Base-by-base conservation (phyloP, 2,888 invertebrate genomes). In the Marronus borbonicus region DNA sequence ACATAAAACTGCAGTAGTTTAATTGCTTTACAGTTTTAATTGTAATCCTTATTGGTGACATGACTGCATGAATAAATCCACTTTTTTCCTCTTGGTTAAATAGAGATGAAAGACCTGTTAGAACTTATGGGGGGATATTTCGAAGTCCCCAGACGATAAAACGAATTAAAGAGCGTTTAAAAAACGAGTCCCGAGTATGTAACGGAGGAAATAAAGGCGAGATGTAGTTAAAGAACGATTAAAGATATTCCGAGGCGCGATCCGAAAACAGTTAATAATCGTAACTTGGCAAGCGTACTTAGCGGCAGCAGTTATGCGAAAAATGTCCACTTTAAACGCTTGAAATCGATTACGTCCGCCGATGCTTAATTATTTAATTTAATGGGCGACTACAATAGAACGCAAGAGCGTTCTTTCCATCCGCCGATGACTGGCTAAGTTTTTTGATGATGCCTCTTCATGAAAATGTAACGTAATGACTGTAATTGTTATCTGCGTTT, bases 301-400 rank as follows among this genome's bases (percentile, higher is more conserved):
- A 17, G 55, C 28, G 36, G 58, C 58, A 2, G 31, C 31, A 5
- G 55, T 55, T 55, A 58, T 31, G 31, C 36, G 31, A 55, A 52
- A 58, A 72, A 72, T 58, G 49, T 70, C 36, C 36, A 55, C 2
- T n/a, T 72, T 52, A 52, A 58, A 58, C 52, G 17, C 72, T 72
- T 36, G 58, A 72, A 72, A 72, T 72, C 58, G 58, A 58, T 58
- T 72, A 58, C 58, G n/a, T 14, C 17, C 55, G 55, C 55, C 36
- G 17, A 58, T 72, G 72, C 7, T 31, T 72, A 58, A 72, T 72
- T 72, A 72, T 72, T 58, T 72, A 36, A 72, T 72, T 72, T 72
- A 72, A 72, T 72, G 55, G 58, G 24, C 12, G 31, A 72, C 36
- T 8, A 65, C 14, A 65, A 65, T 65, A 39, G 36, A 10, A 8